A percentile compares a stretch with the other conserved stretches of the same genome.
Conservation (phyloP, 1,140 invertebrate species). For the Eubasilissa regina region DNA sequence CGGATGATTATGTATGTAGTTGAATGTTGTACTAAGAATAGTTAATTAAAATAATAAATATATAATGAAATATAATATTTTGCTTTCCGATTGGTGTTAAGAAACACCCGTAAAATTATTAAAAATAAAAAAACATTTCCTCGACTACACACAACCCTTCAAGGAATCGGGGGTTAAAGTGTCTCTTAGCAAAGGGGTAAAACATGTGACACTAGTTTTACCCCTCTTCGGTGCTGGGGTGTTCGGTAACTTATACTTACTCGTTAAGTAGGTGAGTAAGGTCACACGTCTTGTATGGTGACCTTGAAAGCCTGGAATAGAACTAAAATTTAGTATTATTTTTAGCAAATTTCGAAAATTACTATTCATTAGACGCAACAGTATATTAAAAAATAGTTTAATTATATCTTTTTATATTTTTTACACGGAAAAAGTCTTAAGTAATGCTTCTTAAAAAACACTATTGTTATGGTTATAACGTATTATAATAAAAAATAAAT, state of each 20-base stretch:
- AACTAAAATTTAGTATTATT: background rate
- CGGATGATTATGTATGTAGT: too few species aligned
- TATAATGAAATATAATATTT: too few species aligned
- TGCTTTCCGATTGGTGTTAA: too few species aligned
- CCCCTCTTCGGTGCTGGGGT: background rate
- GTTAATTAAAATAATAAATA: too few species aligned
- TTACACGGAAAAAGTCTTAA: background rate
- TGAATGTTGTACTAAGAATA: too few species aligned
- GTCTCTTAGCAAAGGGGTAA: constrained; percentile 24
- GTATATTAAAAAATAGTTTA: background rate
- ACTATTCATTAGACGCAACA: background rate
- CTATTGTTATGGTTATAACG: background rate
- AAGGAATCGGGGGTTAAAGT: constrained; percentile 7
- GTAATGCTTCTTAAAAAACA: background rate
- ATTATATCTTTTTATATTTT: background rate
- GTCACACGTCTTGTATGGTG: background rate
- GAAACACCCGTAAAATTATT: background rate
- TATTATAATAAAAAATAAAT: too few species aligned
- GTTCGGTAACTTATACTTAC: constrained; percentile 7
- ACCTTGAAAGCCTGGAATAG: background rate
- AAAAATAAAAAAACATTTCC: background rate
- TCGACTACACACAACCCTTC: background rate
- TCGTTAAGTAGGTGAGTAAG: background rate
- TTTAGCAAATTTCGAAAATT: background rate
- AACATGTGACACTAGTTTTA: background rate